phyloP scores from a whole-genome alignment of 2,113 vertebrate species.

The Thamnophis sirtalis region DNA sequence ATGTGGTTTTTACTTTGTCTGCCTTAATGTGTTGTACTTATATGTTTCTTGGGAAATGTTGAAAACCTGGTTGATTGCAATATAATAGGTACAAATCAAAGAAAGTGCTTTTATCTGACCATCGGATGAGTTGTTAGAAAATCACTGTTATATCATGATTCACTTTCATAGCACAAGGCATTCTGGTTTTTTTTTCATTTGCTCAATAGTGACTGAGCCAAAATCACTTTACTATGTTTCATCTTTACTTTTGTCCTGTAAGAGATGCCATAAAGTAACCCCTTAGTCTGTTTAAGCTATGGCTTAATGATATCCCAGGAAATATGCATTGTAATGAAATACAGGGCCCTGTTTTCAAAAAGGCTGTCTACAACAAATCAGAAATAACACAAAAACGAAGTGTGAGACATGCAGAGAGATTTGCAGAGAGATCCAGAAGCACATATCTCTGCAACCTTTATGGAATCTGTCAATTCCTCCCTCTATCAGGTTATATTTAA shows the following conservation, averaged over 20 bases:
- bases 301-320: background rate
- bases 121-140: background rate
- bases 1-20: background rate
- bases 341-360: background rate
- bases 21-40: background rate
- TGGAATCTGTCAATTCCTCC: background rate
- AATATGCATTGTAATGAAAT: background rate
- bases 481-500: background rate
- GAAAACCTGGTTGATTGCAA: background rate
- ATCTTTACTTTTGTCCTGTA: background rate
- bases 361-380: slow-evolving; percentile 1
- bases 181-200: background rate
- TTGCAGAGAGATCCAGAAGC: background rate
- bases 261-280: background rate
- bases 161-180: background rate
- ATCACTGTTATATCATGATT: background rate
- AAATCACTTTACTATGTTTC: background rate
- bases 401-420: background rate
- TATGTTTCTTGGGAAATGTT: background rate
- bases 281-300: background rate
- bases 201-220: background rate
- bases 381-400: background rate
- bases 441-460: background rate
- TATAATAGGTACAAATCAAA: background rate
- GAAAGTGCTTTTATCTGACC: background rate